A percentile compares a stretch with the other conserved stretches of the same genome.
Evolutionary conservation across 2,888 invertebrate species (phyloP).

Genomic region (Plebejus anna): DNA sequence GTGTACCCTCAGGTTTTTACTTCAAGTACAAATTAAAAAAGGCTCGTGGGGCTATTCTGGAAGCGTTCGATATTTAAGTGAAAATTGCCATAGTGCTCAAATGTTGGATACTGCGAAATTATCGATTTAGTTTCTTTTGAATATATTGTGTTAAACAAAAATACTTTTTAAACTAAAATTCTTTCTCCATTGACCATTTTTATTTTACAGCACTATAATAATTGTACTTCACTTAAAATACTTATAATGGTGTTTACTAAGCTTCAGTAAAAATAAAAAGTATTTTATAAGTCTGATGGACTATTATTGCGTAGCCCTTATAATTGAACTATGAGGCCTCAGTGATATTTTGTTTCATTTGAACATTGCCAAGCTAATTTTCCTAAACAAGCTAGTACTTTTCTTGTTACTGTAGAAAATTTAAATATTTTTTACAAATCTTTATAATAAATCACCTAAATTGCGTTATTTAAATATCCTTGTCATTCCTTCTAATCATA

Average conservation of each 20-base stretch:
- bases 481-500: too few relatives aligned
- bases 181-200: too few relatives aligned
- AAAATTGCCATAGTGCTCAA: not conserved
- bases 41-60: conserved; percentile 45
- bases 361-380: not conserved
- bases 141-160: not conserved
- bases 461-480: too few relatives aligned
- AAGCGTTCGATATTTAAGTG: conserved; percentile 36
- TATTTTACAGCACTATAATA: too few relatives aligned
- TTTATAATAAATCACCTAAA: too few relatives aligned
- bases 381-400: too few relatives aligned
- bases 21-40: conserved; percentile 77
- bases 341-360: not conserved
- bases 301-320: not conserved
- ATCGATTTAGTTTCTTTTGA: not conserved
- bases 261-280: not conserved
- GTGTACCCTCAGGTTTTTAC: conserved; percentile 62
- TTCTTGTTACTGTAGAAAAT: too few relatives aligned
- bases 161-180: too few relatives aligned
- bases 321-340: not conserved
- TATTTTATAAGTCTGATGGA: not conserved
- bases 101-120: not conserved
- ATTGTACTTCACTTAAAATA: too few relatives aligned
- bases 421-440: too few relatives aligned
- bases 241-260: too few relatives aligned